Conservation (phyloP, 2,113 vertebrate species). For the Polyodon spathula region DNA sequence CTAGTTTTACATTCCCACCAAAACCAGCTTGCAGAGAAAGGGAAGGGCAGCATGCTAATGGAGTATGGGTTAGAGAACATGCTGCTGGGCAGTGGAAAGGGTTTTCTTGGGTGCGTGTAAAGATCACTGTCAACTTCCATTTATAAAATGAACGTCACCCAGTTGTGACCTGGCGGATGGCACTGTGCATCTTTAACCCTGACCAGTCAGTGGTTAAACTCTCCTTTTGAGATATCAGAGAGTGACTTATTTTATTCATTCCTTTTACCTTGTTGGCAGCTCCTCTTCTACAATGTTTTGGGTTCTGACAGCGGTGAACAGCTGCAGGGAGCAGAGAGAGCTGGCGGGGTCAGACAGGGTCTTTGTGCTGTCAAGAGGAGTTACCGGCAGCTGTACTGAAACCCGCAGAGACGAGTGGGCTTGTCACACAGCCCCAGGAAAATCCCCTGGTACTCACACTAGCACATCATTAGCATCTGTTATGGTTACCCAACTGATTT, state of each 20-base stretch:
- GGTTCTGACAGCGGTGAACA: neutral
- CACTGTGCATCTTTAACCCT: no score
- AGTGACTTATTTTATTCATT: neutral
- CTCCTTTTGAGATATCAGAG: no score
- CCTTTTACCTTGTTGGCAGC: neutral
- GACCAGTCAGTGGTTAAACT: no score
- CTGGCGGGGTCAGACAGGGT: slow-evolving; percentile 1
- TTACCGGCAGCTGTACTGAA: slow-evolving; percentile 6
- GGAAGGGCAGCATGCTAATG: no score
- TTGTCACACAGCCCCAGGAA: slow-evolving; percentile 3
- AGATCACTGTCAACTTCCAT: no score
- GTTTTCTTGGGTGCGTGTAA: no score
- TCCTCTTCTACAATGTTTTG: neutral
- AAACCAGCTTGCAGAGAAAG: no score
- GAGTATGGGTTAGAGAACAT: no score
- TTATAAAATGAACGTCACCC: no score
- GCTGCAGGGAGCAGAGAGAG: neutral
- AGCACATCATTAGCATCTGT: slow-evolving; percentile 8
- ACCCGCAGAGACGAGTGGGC: neutral
- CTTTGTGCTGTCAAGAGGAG: slow-evolving; percentile 12
- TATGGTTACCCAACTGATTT: slow-evolving; percentile 13
- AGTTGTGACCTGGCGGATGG: no score
- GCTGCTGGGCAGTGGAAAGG: no score
- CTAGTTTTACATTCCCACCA: no score
- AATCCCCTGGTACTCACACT: neutral